These are phyloP conservation scores for Leptoclinus maculatus DNA, from an alignment of 2,797 vertebrate species.

Conservation along the genomic window DNA sequence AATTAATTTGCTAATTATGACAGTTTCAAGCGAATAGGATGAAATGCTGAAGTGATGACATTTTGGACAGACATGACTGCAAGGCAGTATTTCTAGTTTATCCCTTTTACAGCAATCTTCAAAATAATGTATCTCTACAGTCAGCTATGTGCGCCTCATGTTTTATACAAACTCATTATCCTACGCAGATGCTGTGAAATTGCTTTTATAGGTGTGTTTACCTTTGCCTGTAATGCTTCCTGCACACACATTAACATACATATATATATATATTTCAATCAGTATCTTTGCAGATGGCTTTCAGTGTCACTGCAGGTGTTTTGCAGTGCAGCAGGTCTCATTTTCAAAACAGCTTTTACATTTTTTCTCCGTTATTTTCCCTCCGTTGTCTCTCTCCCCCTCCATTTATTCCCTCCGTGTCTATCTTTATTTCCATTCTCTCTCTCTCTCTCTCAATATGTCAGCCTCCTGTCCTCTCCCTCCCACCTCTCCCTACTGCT, in stretches of 20 bases:
- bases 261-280: constrained; percentile 18
- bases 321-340: constrained; percentile 11
- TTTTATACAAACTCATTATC: constrained; percentile 53
- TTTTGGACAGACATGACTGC: background rate
- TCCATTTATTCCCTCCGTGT: background rate
- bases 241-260: constrained; percentile 2
- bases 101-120: background rate
- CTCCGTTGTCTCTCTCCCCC: background rate
- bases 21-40: background rate
- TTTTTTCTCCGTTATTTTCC: background rate
- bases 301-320: constrained; percentile 39
- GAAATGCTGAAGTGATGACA: too few relatives aligned
- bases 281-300: constrained; percentile 10
- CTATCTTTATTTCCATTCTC: constrained; percentile 6
- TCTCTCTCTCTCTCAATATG: background rate
- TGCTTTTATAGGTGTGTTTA: constrained; percentile 62
- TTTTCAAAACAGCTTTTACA: background rate
- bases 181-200: constrained; percentile 69
- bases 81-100: background rate
- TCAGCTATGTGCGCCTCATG: constrained; percentile 23
- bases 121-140: constrained; percentile 36
- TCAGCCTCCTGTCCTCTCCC: background rate
- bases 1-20: background rate
- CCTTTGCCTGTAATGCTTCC: constrained; percentile 31
- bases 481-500: background rate